A percentile compares a stretch with the other conserved stretches of the same genome.
Evolutionary conservation across 2,113 vertebrate species (phyloP).

Genomic region (Nycticebus coucang): DNA sequence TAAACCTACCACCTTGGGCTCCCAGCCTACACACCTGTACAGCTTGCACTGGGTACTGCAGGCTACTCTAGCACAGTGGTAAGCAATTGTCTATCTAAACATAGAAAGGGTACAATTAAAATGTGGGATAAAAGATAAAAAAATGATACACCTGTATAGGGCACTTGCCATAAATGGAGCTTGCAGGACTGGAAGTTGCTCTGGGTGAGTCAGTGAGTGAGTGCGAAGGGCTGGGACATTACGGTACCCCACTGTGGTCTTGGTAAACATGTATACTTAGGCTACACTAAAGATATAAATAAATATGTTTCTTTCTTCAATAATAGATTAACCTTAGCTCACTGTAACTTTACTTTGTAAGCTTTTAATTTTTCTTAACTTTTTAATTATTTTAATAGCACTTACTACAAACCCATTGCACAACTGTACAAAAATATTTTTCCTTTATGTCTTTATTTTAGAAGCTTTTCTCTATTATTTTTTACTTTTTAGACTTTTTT

Average conservation of each 20-base stretch:
- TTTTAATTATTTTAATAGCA: background rate
- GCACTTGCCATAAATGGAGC: background rate
- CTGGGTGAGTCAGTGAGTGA: background rate
- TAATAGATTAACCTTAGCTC: background rate
- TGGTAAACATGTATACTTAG: background rate
- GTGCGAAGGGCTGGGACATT: no score
- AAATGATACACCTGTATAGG: background rate
- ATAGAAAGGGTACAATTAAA: background rate
- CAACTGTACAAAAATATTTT: background rate
- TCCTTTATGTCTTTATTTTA: background rate
- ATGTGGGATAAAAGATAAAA: background rate
- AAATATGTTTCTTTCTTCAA: background rate
- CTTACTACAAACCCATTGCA: background rate
- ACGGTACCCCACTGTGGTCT: no score
- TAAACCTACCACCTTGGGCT: background rate
- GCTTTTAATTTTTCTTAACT: background rate
- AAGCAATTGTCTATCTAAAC: background rate
- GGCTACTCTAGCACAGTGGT: background rate
- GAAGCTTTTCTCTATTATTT: no score
- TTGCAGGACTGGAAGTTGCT: background rate
- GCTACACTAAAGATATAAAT: no score
- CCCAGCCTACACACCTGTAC: background rate
- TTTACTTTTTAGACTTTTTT: no score
- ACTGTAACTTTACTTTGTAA: background rate
- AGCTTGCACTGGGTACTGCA: background rate